Conservation (phyloP, 1,140 invertebrate species). For the Calycopis cecrops region DNA sequence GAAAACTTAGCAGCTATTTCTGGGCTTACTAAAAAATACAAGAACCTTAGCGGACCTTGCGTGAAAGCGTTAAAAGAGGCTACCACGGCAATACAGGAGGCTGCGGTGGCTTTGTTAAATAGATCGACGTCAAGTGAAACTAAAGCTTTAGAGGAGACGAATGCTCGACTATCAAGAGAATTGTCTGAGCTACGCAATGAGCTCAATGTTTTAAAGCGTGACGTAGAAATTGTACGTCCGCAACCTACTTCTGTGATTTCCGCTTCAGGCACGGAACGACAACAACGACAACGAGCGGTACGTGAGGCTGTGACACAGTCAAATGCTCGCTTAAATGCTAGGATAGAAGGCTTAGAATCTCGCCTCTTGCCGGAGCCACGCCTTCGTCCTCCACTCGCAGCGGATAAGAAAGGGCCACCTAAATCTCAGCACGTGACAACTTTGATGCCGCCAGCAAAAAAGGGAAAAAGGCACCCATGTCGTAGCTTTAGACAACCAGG, state of each 20-base stretch:
- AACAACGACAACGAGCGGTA: not conserved
- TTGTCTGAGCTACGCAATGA: not conserved
- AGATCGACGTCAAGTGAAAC: not conserved
- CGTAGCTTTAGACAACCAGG: not conserved
- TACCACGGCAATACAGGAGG: not conserved
- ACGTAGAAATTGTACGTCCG: not conserved
- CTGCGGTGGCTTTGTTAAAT: not conserved
- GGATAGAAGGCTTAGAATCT: not conserved
- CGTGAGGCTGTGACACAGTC: conserved; percentile 8
- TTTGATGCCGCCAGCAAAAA: not conserved
- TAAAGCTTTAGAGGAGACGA: not conserved
- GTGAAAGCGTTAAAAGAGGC: not conserved
- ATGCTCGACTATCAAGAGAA: not conserved
- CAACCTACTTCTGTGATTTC: not conserved
- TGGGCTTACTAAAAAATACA: not conserved
- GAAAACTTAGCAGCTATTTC: not conserved
- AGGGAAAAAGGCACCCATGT: not conserved
- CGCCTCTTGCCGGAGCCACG: conserved; percentile 12
- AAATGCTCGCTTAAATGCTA: not conserved
- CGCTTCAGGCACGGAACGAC: not conserved
- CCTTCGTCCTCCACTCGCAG: conserved; percentile 5
- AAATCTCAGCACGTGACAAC: not conserved
- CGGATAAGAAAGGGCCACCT: not conserved
- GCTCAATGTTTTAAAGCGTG: not conserved
- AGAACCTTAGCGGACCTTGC: not conserved